phyloP scores from a whole-genome alignment of 53 echinoderm and acorn worm species.

The Echinometra lucunter region DNA sequence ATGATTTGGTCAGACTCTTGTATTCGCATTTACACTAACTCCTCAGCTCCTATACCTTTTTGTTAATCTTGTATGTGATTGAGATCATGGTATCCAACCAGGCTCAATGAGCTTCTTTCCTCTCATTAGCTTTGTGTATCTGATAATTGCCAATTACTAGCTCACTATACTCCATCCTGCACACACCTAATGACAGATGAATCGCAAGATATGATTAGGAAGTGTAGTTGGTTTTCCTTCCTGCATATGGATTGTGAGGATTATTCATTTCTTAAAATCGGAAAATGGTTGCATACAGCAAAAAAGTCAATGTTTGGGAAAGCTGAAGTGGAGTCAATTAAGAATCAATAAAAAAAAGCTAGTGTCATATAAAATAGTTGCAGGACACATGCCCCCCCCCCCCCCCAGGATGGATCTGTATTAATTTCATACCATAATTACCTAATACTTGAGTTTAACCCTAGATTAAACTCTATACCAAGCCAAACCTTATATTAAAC shows the following conservation, averaged over 20 bases:
- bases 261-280: neutral
- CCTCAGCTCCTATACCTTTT: too few species aligned
- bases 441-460: too few species aligned
- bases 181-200: slow-evolving; percentile 45
- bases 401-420: too few species aligned
- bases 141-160: slow-evolving; percentile 45
- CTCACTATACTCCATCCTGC: neutral
- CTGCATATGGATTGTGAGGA: neutral
- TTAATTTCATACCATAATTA: too few species aligned
- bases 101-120: neutral
- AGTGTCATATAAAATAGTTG: neutral
- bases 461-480: too few species aligned
- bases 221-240: neutral
- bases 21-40: too few species aligned
- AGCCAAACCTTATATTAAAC: too few species aligned
- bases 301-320: neutral
- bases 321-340: neutral
- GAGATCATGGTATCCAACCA: neutral
- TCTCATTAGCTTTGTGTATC: neutral
- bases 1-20: too few species aligned
- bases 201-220: neutral
- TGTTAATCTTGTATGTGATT: neutral
- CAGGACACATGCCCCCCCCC: too few species aligned
- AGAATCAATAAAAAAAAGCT: neutral
- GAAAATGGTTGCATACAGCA: neutral